Conservation (phyloP, 1,140 invertebrate species). For the Drosophila watanabei region DNA sequence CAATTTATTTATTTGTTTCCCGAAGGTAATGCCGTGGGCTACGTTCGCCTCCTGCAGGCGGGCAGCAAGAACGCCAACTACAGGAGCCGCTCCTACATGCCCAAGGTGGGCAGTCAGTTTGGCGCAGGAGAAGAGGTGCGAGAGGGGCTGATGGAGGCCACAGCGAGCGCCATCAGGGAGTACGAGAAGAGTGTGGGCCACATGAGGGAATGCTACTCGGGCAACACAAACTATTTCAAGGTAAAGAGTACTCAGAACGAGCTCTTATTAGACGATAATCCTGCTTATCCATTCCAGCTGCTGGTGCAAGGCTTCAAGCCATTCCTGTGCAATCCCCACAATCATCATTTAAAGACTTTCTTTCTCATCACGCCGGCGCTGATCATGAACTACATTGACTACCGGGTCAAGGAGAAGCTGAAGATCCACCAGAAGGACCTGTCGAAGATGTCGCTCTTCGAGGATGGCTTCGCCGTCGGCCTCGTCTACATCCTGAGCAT, state of each 20-base stretch:
- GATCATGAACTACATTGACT: conserved; percentile 97
- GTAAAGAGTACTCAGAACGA: conserved; percentile 86
- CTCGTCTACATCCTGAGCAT: conserved; percentile 91
- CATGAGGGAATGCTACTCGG: conserved; percentile 94
- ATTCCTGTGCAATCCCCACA: conserved; percentile 94
- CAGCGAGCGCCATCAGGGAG: conserved; percentile 75
- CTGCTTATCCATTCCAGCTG: conserved; percentile 86
- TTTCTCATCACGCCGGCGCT: conserved; percentile 97
- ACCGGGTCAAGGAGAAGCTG: conserved; percentile 96
- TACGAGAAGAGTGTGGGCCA: conserved; percentile 82
- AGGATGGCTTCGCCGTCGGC: conserved; percentile 99
- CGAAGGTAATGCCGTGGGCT: conserved; percentile 97
- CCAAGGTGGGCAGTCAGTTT: conserved; percentile 89
- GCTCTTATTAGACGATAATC: neutral
- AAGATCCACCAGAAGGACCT: conserved; percentile 92
- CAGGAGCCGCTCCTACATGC: conserved; percentile 95
- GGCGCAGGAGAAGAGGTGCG: conserved; percentile 87
- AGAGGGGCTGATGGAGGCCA: conserved; percentile 69
- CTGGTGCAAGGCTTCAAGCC: conserved; percentile 97
- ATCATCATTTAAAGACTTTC: conserved; percentile 97
- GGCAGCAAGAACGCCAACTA: conserved; percentile 97
- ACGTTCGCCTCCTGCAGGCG: conserved; percentile 96
- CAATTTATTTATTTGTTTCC: neutral
- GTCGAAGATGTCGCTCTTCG: conserved; percentile 93
- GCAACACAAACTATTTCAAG: conserved; percentile 98